Conservation (phyloP, 1,140 invertebrate species). For the Octopus sinensis region DNA sequence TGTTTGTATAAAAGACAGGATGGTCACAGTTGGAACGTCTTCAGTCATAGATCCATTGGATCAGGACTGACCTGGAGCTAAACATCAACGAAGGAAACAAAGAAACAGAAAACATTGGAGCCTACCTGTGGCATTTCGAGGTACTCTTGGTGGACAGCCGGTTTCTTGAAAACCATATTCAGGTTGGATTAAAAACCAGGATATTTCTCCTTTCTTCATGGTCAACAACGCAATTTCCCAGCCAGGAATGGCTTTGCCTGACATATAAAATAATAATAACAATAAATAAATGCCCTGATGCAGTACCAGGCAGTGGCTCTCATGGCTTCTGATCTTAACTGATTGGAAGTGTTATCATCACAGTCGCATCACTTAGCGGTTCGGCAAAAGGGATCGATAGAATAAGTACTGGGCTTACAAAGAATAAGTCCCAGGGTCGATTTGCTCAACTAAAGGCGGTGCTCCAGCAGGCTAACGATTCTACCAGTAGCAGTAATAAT, state of each 20-base stretch:
- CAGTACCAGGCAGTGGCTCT: no score
- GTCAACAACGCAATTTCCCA: conserved; percentile 66
- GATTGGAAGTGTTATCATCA: no score
- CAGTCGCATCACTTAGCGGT: no score
- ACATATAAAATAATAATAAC: not conserved
- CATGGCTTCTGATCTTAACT: no score
- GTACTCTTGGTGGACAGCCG: conserved; percentile 68
- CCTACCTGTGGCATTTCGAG: conserved; percentile 54
- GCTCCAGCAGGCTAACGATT: no score
- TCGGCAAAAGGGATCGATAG: no score
- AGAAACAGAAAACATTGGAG: not conserved
- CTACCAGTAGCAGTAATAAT: no score
- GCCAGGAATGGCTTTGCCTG: conserved; percentile 62
- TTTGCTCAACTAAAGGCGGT: no score
- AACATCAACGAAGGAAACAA: not conserved
- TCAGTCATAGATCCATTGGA: not conserved
- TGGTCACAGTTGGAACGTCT: not conserved
- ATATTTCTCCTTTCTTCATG: conserved; percentile 68
- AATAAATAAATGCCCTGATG: no score
- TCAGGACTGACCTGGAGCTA: not conserved
- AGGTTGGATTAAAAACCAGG: conserved; percentile 68
- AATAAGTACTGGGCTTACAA: no score
- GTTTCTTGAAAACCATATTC: conserved; percentile 66
- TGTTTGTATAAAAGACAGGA: not conserved
- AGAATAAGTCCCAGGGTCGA: no score